Conservation (phyloP, 1,140 invertebrate genomes). For the Anagrus nilaparvatae region DNA sequence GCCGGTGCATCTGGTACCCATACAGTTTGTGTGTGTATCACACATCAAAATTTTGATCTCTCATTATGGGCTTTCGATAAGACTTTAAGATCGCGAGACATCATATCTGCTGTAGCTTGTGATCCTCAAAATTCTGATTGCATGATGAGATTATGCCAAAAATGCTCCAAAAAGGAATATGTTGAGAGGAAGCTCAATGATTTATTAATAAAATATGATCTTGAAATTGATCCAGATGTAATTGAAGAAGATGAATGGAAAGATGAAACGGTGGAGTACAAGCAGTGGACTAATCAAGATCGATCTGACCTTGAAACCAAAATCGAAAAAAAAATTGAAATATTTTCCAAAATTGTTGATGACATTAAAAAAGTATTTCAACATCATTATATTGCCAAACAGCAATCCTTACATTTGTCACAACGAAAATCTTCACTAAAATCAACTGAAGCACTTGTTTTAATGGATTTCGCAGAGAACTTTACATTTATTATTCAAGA, state of each 20-base stretch:
- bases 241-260: constrained; percentile 4
- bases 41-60: no score
- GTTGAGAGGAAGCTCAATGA: neutral
- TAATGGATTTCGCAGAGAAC: constrained; percentile 14
- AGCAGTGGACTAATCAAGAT: constrained; percentile 8
- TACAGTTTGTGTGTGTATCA: no score
- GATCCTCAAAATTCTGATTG: neutral
- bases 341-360: neutral
- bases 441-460: constrained; percentile 2
- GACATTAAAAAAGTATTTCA: constrained; percentile 10
- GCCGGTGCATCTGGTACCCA: no score
- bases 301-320: constrained; percentile 4
- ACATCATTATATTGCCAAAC: constrained; percentile 6
- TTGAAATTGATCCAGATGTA: neutral
- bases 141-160: neutral
- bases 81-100: neutral
- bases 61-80: neutral
- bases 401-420: constrained; percentile 10
- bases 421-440: constrained; percentile 5
- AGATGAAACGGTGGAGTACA: no score
- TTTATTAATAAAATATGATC: neutral
- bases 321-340: constrained; percentile 3
- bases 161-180: no score
- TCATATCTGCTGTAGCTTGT: neutral
- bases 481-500: constrained; percentile 10